Conservation (phyloP, 2,113 vertebrate genomes). For the Phylloscopus trochiloides region DNA sequence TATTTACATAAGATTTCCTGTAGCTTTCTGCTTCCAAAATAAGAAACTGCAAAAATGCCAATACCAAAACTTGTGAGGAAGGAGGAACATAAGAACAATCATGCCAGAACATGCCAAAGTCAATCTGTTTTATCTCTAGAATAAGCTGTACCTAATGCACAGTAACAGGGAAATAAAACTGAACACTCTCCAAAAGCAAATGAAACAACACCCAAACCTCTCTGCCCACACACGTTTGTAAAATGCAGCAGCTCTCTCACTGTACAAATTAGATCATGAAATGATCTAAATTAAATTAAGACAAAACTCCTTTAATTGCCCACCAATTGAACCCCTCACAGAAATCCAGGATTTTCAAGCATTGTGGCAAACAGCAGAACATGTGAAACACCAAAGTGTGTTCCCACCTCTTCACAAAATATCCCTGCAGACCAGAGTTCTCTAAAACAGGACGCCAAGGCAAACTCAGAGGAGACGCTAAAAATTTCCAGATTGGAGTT, state of each 20-base stretch:
- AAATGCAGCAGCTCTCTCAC: background rate
- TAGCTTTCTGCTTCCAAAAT: background rate
- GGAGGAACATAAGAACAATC: background rate
- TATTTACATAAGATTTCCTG: background rate
- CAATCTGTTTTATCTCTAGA: background rate
- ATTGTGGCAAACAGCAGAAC: background rate
- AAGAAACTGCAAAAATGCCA: background rate
- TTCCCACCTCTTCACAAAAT: background rate
- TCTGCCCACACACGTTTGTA: background rate
- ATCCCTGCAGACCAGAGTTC: background rate
- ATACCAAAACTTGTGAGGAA: background rate
- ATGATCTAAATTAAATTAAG: background rate
- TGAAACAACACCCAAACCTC: background rate
- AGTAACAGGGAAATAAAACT: background rate
- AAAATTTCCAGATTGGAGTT: background rate
- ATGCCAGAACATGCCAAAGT: background rate
- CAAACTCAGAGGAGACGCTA: background rate
- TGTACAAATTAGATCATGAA: background rate
- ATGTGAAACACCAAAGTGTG: accelerated
- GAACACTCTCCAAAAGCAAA: background rate
- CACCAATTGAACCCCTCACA: background rate
- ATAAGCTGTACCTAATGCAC: background rate
- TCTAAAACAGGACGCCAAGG: background rate
- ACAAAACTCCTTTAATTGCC: background rate
- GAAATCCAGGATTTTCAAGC: background rate